phyloP scores from a whole-genome alignment of 1,140 invertebrate genomes.

The Triops cancriformis region DNA sequence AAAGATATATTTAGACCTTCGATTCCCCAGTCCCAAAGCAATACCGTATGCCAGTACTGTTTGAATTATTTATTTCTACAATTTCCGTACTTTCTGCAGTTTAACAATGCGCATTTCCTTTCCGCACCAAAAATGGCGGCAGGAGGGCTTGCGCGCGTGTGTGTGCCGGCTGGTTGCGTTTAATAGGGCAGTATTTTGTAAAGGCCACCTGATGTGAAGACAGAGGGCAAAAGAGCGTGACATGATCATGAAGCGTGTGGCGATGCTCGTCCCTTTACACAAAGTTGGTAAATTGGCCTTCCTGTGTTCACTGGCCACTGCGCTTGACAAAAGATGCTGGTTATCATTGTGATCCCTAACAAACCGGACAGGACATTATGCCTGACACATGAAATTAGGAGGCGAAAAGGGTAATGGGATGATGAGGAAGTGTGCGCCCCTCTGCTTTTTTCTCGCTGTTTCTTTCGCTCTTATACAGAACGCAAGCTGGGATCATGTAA shows the following conservation, averaged over 20 bases:
- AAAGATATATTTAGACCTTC: too few relatives aligned
- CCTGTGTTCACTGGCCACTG: background rate
- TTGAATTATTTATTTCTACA: too few relatives aligned
- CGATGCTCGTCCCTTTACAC: background rate
- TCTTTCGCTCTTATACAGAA: background rate
- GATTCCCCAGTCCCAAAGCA: too few relatives aligned
- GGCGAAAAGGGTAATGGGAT: background rate
- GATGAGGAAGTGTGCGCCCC: background rate
- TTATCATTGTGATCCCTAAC: background rate
- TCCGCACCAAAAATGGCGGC: background rate
- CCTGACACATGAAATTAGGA: constrained; percentile 3
- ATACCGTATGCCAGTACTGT: too few relatives aligned
- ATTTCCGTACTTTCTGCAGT: too few relatives aligned
- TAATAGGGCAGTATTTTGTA: background rate
- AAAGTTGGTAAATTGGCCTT: constrained; percentile 1
- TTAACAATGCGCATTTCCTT: too few relatives aligned
- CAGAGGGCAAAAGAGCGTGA: background rate
- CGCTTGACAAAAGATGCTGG: background rate
- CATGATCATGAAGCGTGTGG: constrained; percentile 7
- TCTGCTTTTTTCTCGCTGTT: background rate
- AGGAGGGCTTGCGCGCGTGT: background rate
- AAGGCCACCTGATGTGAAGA: background rate
- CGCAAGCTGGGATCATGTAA: background rate
- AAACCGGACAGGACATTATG: background rate
- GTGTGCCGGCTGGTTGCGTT: background rate